Percentiles rank a stretch among this genome's conserved stretches.
Evolutionary conservation across 2,797 vertebrate species (phyloP).

Genomic region (Halcyon smyrnensis): DNA sequence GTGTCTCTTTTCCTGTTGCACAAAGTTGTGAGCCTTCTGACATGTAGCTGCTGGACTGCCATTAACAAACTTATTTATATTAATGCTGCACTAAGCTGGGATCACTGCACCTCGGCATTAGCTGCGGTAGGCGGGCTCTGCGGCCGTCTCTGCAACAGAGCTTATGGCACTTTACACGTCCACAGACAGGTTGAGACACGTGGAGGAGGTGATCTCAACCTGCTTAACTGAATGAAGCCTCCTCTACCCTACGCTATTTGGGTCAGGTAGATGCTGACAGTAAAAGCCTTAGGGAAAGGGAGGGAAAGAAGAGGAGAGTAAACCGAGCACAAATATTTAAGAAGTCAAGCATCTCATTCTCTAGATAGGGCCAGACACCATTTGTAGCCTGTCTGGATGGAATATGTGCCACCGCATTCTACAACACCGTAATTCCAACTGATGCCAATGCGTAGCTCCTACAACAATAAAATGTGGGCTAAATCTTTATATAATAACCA

Average conservation of each 20-base stretch:
- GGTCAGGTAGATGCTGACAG: constrained; percentile 6
- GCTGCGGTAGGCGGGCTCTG: neutral
- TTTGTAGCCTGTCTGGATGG: neutral
- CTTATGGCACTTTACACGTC: neutral
- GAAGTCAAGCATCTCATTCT: neutral
- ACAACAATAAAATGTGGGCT: constrained; percentile 1
- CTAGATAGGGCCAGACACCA: neutral
- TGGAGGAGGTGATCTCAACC: constrained; percentile 10
- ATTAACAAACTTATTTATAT: constrained; percentile 31
- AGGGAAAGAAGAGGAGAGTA: neutral
- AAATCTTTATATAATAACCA: constrained; percentile 15
- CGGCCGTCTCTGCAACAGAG: neutral
- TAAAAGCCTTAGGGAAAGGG: constrained; percentile 4
- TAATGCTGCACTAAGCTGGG: neutral
- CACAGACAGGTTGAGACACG: neutral
- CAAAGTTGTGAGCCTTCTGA: constrained; percentile 37
- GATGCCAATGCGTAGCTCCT: neutral
- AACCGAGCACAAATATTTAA: neutral
- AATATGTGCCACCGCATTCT: neutral
- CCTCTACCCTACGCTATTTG: neutral
- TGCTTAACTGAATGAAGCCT: neutral
- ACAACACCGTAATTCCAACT: neutral
- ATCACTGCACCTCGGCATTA: constrained; percentile 7
- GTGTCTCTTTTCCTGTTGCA: constrained; percentile 62
- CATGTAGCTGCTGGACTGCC: constrained; percentile 27